Base-by-base conservation (phyloP, 2,888 invertebrate genomes). In the Polymixis flavicincta region DNA sequence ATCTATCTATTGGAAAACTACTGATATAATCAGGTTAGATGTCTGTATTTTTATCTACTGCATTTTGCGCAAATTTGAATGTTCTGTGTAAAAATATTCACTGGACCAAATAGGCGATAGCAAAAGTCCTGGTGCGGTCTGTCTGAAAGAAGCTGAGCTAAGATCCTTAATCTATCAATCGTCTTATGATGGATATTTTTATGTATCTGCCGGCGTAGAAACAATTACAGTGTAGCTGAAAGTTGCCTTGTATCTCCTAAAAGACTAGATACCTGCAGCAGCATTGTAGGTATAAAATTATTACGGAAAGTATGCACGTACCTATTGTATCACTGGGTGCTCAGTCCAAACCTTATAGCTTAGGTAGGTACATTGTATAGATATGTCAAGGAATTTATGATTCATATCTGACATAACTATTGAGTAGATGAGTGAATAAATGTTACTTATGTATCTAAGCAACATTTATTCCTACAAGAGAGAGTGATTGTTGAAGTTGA, bases 51-150 rank as follows among this genome's bases (percentile, higher is more conserved):
- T 80, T 84, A 76, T 82, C 78, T 78, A 80, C 70, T 71, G 69
- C 69, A 83, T 80, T 84, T 83, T 69, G 66, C 59, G 72, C n/a
- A 74, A 70, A 59, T 74, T 54, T 65, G n/a, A 82, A 80, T 74
- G 84, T 76, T 80, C 68, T 72, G 69, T 70, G 59, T 76, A 77
- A 77, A 73, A 74, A 69, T 45, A 22, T 65, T 82, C 83, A 84
- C 84, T 87, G 83, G 88, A 89, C 89, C 88, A 89, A 88, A 78
- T 87, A 87, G 76, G 65, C 74, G 74, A 71, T 87, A 80, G 48
- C 67, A 59, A 48, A 76, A 76, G 78, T 79, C 77, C 74, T 74
- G 55, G 75, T 69, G 63, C 74, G 74, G 75, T 76, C 65, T 73
- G 60, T 66, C 72, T 82, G 48, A 65, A 80, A 71, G 76, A 82